Evolutionary conservation across 2,797 vertebrate species (phyloP).

Genomic region (Cottoperca gobio): DNA sequence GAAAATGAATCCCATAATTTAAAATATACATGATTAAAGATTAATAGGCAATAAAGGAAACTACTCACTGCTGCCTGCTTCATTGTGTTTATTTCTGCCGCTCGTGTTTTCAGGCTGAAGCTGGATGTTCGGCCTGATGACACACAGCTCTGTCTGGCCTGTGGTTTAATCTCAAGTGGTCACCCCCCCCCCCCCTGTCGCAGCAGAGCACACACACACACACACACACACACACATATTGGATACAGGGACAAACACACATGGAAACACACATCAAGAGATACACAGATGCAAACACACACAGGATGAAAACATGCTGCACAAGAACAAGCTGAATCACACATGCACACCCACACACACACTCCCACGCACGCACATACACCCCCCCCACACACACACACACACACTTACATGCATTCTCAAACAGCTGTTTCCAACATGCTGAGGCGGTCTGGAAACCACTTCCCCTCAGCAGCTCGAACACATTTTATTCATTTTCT

Average conservation of each 20-base stretch:
- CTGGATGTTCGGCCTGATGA: slow-evolving; percentile 68
- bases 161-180: slow-evolving; percentile 81
- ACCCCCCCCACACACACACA: slow-evolving; percentile 40
- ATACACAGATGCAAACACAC: slow-evolving; percentile 58
- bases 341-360: slow-evolving; percentile 37
- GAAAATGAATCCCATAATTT: background rate
- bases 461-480: slow-evolving; percentile 81
- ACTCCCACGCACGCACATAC: background rate
- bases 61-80: background rate
- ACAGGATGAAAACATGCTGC: slow-evolving; percentile 71
- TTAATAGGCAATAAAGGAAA: background rate
- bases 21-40: background rate
- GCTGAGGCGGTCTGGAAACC: slow-evolving; percentile 81
- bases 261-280: slow-evolving; percentile 47
- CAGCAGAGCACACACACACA: slow-evolving; percentile 23
- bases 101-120: slow-evolving; percentile 45
- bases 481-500: slow-evolving; percentile 84
- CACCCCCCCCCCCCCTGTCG: slow-evolving; percentile 54
- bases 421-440: slow-evolving; percentile 83
- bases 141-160: slow-evolving; percentile 79
- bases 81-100: slow-evolving; percentile 32
- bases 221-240: slow-evolving; percentile 29
- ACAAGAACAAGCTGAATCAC: slow-evolving; percentile 61
- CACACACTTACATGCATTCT: slow-evolving; percentile 44
- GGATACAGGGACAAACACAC: slow-evolving; percentile 22